Base-by-base conservation (phyloP, 2,888 invertebrate genomes). In the Pammene aurita region DNA sequence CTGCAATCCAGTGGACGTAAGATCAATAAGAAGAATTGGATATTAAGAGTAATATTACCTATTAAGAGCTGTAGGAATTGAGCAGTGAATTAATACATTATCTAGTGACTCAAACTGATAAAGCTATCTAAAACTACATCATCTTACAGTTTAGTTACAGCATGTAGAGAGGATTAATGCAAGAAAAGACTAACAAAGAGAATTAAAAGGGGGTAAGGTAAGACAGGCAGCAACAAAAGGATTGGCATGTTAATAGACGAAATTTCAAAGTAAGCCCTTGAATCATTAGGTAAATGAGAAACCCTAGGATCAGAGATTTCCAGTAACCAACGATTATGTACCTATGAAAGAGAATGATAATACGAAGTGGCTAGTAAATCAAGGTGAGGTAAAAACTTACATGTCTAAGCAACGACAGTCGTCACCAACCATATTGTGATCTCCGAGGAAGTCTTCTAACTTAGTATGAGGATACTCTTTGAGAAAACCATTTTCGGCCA, bases 351-450 rank as follows among this genome's bases (percentile, higher is more conserved):
- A 26, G 1, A 26, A 26, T 26, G 26, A n/a, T n/a, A n/a, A n/a
- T n/a, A n/a, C n/a, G n/a, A n/a, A 26, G 26, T 26, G 26, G 26
- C 2, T 26, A 2, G 18, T 57, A 57, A 26, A 38, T 18, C n/a
- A 5, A 34, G 11, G 11, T 41, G 34, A 56, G 16, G 41, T 16
- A 1, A 26, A 10, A n/a, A 7, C 82, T 80, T 75, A 90, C 90
- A 71, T 62, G 35, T 82, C 80, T 46, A 75, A 72, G 64, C 84
- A 84, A 14, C 88, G 84, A 5, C 84, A 67, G 65, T 85, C 84
- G n/a, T 86, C 85, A 18, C 89, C 90, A 34, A 78, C 83, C 64
- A 84, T 89, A 70, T 90, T 89, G 11, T 82, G 76, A 66, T 90
- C 90, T 7, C 89, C 90, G 11, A 82, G 71, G 64, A 86, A 90